Evolutionary conservation across 1,140 invertebrate genomes (phyloP).

Genomic region (Atta cephalotes): DNA sequence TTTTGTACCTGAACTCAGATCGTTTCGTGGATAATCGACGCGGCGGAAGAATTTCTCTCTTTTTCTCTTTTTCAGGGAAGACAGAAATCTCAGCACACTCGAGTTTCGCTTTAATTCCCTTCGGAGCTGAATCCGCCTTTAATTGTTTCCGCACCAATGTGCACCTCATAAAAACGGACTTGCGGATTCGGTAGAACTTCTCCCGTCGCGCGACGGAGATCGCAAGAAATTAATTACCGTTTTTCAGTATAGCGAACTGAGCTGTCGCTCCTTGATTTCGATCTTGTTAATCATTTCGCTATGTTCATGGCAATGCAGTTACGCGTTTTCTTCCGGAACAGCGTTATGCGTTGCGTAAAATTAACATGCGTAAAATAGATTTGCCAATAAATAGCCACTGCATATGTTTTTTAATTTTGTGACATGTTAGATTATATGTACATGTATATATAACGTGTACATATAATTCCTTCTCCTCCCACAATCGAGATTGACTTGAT

Average conservation of each 20-base stretch:
- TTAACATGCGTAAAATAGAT: constrained; percentile 30
- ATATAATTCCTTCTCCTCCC: too few relatives aligned
- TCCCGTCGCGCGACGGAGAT: constrained; percentile 43
- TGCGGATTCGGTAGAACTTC: constrained; percentile 49
- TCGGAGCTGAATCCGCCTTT: constrained; percentile 7
- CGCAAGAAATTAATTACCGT: constrained; percentile 57
- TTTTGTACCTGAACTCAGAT: not conserved
- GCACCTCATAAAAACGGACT: constrained; percentile 49
- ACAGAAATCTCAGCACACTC: constrained; percentile 30
- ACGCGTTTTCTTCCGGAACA: constrained; percentile 5
- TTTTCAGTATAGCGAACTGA: constrained; percentile 20
- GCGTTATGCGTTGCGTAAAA: constrained; percentile 12
- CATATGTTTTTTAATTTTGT: not conserved
- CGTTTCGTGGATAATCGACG: constrained; percentile 39
- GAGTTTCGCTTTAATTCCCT: constrained; percentile 37
- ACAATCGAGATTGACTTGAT: too few relatives aligned
- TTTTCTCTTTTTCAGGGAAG: not conserved
- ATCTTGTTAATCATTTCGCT: constrained; percentile 40
- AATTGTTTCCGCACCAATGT: constrained; percentile 55
- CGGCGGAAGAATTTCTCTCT: constrained; percentile 7
- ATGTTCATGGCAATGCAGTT: not conserved
- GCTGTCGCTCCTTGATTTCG: constrained; percentile 44
- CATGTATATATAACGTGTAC: too few relatives aligned
- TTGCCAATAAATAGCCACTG: not conserved
- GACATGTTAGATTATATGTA: not conserved